Evolutionary conservation across 2,797 vertebrate species (phyloP), one percentile per base, ranked within the genome.

Genomic region (Falco naumanni): DNA sequence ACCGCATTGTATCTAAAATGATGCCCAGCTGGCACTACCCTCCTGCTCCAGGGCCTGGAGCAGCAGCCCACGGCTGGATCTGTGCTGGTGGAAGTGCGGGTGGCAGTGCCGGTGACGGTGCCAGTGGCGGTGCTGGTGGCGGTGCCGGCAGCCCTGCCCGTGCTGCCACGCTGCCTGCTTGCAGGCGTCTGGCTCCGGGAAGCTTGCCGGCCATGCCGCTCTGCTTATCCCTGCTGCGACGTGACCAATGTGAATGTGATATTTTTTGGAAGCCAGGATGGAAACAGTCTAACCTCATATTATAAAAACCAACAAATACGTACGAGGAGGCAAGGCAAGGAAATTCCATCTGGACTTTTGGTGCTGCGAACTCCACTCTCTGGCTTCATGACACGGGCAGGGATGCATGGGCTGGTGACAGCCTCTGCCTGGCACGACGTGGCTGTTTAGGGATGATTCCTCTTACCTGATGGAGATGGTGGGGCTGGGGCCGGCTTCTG

Each of bases 161-260:
- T 13, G 48, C 57, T 13, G 10, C 61, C 10, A 8, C 1, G 2
- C 34, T 70, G 47, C 57, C 48, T 8, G 34, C 69, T 50, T 6
- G 20, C 61, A 7, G 61, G n/a, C 8, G 2, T 81, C 51, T 8
- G 16, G 20, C 59, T 59, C 37, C 0, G 17, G 72, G 76, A 78
- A 70, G 28, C 39, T 91, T 3, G 1, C 48, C 0, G 1, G 21
- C 45, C 2, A 0, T 0, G 0, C 45, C 0, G 0, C 82, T 65
- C 79, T 0, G 1, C 33, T 53, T 19, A 17, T 12, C 81, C 77
- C 64, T 8, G 31, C 51, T 54, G 84, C 0, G 12, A 39, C 6
- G 5, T 6, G 4, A 33, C 13, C 0, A 0, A 50, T 70, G 76
- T 37, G 74, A 57, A 79, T 21, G 70, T 16, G 74, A 84, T 77